phyloP scores from a whole-genome alignment of 2,888 invertebrate species.

The Caenorhabditis sp. region DNA sequence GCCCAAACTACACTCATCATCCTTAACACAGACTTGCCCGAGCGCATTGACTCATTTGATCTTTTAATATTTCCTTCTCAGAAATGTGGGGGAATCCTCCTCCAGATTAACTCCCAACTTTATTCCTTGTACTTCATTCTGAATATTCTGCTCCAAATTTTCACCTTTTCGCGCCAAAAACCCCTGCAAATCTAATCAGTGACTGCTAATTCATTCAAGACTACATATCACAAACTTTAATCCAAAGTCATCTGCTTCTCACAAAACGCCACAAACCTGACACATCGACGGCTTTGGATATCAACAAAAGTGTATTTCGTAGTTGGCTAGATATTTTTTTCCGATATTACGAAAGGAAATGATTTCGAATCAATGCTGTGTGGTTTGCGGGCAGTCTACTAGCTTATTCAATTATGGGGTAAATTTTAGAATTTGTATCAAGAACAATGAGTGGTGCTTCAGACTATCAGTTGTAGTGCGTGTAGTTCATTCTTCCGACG shows the following conservation, averaged over 20 bases:
- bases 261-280: background rate
- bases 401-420: conserved; percentile 28
- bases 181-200: background rate
- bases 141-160: background rate
- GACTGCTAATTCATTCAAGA: too few relatives aligned
- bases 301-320: background rate
- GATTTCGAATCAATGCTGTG: background rate
- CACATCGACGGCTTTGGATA: conserved; percentile 5
- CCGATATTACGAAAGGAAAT: background rate
- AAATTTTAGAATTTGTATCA: background rate
- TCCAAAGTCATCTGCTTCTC: background rate
- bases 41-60: too few relatives aligned
- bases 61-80: too few relatives aligned
- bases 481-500: conserved; percentile 24
- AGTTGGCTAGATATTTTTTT: background rate
- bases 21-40: too few relatives aligned
- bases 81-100: too few relatives aligned
- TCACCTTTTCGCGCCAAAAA: background rate
- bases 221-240: conserved; percentile 3
- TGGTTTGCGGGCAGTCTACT: conserved; percentile 9
- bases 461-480: conserved; percentile 2
- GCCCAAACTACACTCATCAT: too few relatives aligned
- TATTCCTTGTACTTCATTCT: too few relatives aligned
- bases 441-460: background rate
- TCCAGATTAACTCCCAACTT: too few relatives aligned